Base-by-base conservation (phyloP, 1,140 invertebrate genomes). In the Sycobia sp. region DNA sequence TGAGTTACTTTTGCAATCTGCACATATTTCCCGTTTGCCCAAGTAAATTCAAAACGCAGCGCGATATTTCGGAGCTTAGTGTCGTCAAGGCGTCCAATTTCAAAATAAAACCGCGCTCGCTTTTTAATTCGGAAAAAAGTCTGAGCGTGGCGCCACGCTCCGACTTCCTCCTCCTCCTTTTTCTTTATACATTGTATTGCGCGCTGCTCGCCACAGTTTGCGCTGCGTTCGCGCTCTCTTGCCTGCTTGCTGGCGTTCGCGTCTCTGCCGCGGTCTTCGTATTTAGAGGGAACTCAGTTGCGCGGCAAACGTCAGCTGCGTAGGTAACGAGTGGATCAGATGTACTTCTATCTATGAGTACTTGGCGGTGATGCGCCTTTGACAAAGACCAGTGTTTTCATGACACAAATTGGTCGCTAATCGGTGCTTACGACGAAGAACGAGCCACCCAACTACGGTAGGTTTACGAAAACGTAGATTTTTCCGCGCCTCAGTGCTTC, bases 301-400 rank as follows among this genome's bases (percentile, higher is more conserved):
- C 68, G 66, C 68, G 68, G 62, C 62, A 69, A 66, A 58, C 59
- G 65, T 59, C 56, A 43, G 47, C 49, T 64, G 64, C 46, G 58
- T 50, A 49, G 63, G 55, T 57, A 56, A n/a, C 34, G n/a, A n/a
- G 39, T 29, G 39, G 13, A 1, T 32, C 9, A 13, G 0, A 16
- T 11, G 41, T 27, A 20, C 13, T 7, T 13, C 36, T 14, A 36
- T 20, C 3, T n/a, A 32, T 20, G 25, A 14, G 4, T 14, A 11
- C 8, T 18, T n/a, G 14, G 39, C 18, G 25, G 18, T n/a, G 29
- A 25, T 39, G 39, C 16, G n/a, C n/a, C n/a, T n/a, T 51, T 61
- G 44, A 66, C 53, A 62, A 62, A 51, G 18, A 23, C 41, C 50
- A 32, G 39, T 36, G 55, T 44, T 47, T 34, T 55, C n/a, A 38